Percentiles rank a stretch among this genome's conserved stretches.
These are phyloP conservation scores for Meriones unguiculatus DNA, from an alignment of 2,113 vertebrate genomes.

Conservation along the genomic window DNA sequence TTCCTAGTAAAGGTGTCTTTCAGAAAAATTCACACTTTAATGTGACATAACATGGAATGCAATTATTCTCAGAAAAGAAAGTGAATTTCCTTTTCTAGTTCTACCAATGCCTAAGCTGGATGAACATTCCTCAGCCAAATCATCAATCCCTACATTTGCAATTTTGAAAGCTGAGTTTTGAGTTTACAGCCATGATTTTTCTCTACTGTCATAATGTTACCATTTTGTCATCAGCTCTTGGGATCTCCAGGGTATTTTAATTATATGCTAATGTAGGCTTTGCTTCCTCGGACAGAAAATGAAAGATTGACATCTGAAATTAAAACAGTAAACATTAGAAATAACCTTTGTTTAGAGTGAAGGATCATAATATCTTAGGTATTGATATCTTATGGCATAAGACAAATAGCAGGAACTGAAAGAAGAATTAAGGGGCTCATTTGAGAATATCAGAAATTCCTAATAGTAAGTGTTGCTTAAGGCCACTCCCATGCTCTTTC, in stretches of 20 bases:
- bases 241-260: neutral
- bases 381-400: neutral
- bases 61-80: slow-evolving; percentile 33
- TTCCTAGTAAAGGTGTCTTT: neutral
- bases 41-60: neutral
- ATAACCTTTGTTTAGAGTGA: neutral
- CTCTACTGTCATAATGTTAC: neutral
- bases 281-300: neutral
- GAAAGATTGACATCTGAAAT: neutral
- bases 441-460: neutral
- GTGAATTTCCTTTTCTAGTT: slow-evolving; percentile 4
- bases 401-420: neutral
- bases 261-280: neutral
- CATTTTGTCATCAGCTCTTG: neutral
- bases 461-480: neutral
- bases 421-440: neutral
- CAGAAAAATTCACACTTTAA: slow-evolving; percentile 25
- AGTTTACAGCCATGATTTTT: neutral
- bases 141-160: neutral
- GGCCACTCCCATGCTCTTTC: neutral
- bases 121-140: neutral
- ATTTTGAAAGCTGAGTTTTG: neutral
- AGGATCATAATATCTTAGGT: too few species aligned
- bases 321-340: neutral
- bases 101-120: neutral